A percentile compares a stretch with the other conserved stretches of the same genome.
These are phyloP conservation scores for Atethmia centrago DNA, from an alignment of 2,888 invertebrate genomes.

Conservation along the genomic window DNA sequence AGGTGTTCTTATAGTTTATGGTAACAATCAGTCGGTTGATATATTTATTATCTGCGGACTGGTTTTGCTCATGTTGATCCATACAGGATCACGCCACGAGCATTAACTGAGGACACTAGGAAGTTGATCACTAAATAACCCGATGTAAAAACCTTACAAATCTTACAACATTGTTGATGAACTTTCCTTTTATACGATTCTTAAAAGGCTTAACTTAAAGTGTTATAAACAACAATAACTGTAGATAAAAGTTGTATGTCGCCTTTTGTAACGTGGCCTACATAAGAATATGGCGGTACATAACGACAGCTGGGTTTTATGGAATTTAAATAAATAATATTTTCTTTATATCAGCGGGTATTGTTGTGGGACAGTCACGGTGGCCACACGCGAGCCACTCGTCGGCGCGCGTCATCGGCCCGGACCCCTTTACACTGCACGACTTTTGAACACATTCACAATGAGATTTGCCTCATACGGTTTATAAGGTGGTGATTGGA, in stretches of 20 bases:
- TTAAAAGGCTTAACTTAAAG: slow-evolving; percentile 64
- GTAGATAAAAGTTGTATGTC: slow-evolving; percentile 74
- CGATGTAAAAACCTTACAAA: slow-evolving; percentile 38
- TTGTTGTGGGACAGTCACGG: slow-evolving; percentile 87
- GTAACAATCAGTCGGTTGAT: slow-evolving; percentile 57
- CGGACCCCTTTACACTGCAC: slow-evolving; percentile 75
- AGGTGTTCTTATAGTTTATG: slow-evolving; percentile 57
- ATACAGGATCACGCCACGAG: slow-evolving; percentile 43
- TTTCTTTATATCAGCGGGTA: slow-evolving; percentile 90
- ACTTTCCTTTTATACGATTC: slow-evolving; percentile 70
- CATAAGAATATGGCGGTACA: slow-evolving; percentile 82
- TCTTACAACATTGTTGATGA: slow-evolving; percentile 59
- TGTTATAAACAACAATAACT: slow-evolving; percentile 76
- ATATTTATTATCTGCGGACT: slow-evolving; percentile 58
- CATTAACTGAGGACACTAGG: slow-evolving; percentile 51
- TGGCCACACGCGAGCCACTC: slow-evolving; percentile 87
- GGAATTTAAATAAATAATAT: slow-evolving; percentile 89
- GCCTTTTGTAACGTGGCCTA: slow-evolving; percentile 75
- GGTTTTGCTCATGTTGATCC: slow-evolving; percentile 59
- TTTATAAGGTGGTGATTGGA: slow-evolving; percentile 27
- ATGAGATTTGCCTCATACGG: slow-evolving; percentile 29
- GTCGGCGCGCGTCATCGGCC: slow-evolving; percentile 73
- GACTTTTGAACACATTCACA: slow-evolving; percentile 65
- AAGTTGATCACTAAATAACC: slow-evolving; percentile 54
- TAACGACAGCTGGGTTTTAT: slow-evolving; percentile 85